These are phyloP conservation scores for Euwallacea similis DNA, from an alignment of 1,140 invertebrate species.

Conservation along the genomic window DNA sequence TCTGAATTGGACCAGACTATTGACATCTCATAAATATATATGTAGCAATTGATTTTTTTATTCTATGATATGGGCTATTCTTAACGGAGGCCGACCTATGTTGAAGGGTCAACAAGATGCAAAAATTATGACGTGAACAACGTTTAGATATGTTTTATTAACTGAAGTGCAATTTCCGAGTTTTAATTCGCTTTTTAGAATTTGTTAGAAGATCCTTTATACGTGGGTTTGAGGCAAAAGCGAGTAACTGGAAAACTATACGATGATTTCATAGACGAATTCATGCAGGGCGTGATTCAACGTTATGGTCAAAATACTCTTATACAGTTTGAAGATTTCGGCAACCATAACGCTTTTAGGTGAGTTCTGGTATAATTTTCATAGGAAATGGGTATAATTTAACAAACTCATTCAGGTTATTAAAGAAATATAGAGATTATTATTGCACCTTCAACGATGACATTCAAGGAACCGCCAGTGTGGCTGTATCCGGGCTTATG, in stretches of 20 bases:
- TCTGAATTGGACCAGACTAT: too few relatives aligned
- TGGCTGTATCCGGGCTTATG: constrained; percentile 84
- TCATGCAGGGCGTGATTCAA: constrained; percentile 93
- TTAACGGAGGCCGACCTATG: too few relatives aligned
- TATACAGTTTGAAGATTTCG: constrained; percentile 97
- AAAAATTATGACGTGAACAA: background rate
- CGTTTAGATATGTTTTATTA: too few relatives aligned
- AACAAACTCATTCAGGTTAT: constrained; percentile 55
- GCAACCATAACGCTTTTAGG: constrained; percentile 89
- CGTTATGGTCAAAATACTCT: constrained; percentile 88
- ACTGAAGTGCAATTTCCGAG: too few relatives aligned
- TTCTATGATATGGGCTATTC: too few relatives aligned
- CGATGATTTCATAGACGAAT: constrained; percentile 96
- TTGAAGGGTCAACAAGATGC: background rate
- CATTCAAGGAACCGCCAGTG: constrained; percentile 93
- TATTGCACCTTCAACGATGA: constrained; percentile 98
- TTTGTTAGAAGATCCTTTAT: constrained; percentile 90
- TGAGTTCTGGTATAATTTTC: constrained; percentile 1
- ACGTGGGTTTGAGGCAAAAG: constrained; percentile 89
- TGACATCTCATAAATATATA: too few relatives aligned
- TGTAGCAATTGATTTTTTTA: too few relatives aligned
- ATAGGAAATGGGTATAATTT: background rate
- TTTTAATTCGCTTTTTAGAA: constrained; percentile 55
- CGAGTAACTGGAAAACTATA: constrained; percentile 85
- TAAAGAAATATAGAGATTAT: constrained; percentile 82